These are phyloP conservation scores for Chalcis sispes DNA, from an alignment of 2,888 invertebrate species.

Conservation along the genomic window DNA sequence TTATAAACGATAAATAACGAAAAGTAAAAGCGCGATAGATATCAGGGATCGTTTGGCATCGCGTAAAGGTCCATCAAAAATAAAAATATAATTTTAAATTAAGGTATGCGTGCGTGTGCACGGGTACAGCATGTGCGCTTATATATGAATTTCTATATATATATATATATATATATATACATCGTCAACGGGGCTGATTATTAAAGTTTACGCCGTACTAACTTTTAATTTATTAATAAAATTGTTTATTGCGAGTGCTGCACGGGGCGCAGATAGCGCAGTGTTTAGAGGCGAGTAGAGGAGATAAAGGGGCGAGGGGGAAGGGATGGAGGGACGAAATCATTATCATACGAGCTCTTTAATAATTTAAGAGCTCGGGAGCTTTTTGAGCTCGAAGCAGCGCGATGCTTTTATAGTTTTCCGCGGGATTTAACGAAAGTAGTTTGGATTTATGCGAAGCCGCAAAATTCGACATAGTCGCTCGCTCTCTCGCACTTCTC, in stretches of 20 bases:
- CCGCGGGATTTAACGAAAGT: constrained; percentile 56
- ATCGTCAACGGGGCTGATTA: constrained; percentile 10
- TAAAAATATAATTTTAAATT: constrained; percentile 17
- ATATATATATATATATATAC: too few relatives aligned
- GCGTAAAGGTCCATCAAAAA: background rate
- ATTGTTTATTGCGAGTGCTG: constrained; percentile 28
- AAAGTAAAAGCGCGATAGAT: background rate
- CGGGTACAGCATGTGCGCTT: background rate
- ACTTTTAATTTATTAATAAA: constrained; percentile 54
- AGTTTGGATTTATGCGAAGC: constrained; percentile 55
- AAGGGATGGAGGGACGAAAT: constrained; percentile 25
- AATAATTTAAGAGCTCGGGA: constrained; percentile 40
- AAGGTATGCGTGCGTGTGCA: too few relatives aligned
- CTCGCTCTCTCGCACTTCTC: constrained; percentile 1
- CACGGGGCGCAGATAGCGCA: too few relatives aligned
- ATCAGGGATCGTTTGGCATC: background rate
- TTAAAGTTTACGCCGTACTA: constrained; percentile 43
- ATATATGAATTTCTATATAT: too few relatives aligned
- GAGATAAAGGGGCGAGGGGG: too few relatives aligned
- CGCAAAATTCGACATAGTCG: constrained; percentile 57
- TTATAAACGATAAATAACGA: background rate
- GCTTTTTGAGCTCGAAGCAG: constrained; percentile 33
- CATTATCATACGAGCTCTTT: constrained; percentile 37
- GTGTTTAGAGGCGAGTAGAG: too few relatives aligned
- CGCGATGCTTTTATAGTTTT: constrained; percentile 50